Conservation (phyloP, 2,113 vertebrate species). For the Gobius niger region DNA sequence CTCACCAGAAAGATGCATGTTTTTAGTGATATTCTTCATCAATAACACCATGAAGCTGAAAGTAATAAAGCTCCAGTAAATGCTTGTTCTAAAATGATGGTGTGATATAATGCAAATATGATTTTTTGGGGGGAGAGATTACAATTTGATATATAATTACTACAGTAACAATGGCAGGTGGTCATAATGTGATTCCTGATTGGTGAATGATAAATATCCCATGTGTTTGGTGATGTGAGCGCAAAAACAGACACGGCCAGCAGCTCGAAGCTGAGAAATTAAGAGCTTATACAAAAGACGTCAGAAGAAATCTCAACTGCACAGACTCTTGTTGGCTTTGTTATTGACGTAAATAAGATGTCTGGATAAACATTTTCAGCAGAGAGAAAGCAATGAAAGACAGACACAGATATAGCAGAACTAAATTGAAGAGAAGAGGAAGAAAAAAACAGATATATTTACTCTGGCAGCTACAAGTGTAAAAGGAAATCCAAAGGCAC, state of each 20-base stretch:
- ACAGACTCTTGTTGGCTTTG: slow-evolving; percentile 6
- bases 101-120: too few species aligned
- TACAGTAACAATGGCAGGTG: background rate
- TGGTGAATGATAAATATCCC: background rate
- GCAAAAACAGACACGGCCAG: background rate
- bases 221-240: background rate
- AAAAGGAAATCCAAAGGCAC: too few species aligned
- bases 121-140: too few species aligned
- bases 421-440: slow-evolving; percentile 8
- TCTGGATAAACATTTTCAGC: slow-evolving; percentile 47
- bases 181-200: background rate
- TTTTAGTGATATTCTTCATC: too few species aligned
- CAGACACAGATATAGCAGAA: background rate
- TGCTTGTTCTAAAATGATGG: too few species aligned
- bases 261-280: background rate
- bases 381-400: slow-evolving; percentile 5
- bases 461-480: too few species aligned
- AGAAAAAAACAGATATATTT: background rate
- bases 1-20: too few species aligned
- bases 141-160: too few species aligned
- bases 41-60: too few species aligned
- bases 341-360: slow-evolving; percentile 59
- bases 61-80: too few species aligned
- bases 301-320: slow-evolving; percentile 17
- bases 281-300: background rate